Evolutionary conservation across 2,113 vertebrate genomes (phyloP).

Genomic region (Lathamus discolor): DNA sequence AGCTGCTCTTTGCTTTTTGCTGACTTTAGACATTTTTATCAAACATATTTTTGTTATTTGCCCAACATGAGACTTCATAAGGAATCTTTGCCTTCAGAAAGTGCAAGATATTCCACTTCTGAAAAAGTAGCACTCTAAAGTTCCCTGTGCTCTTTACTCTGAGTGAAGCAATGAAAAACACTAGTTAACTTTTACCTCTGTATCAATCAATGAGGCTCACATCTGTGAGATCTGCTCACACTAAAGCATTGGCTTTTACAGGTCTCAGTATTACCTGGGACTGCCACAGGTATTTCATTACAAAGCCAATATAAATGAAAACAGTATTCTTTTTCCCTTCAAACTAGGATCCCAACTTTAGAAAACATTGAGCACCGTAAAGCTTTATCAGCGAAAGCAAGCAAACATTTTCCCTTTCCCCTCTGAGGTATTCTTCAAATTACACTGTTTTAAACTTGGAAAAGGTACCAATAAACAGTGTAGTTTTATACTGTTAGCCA

Average conservation of each 20-base stretch:
- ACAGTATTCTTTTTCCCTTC: background rate
- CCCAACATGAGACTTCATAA: background rate
- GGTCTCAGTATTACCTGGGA: background rate
- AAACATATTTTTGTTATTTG: background rate
- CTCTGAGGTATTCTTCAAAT: background rate
- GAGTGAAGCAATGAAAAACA: background rate
- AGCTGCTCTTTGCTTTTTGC: background rate
- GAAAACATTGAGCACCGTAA: background rate
- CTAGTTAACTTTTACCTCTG: background rate
- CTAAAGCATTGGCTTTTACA: background rate
- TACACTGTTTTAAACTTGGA: background rate
- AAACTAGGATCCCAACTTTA: background rate
- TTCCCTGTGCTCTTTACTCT: fast-evolving
- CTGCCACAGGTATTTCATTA: background rate
- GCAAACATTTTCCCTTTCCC: background rate
- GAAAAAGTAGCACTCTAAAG: background rate
- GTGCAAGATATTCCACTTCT: background rate
- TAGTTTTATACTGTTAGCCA: background rate
- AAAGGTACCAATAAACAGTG: background rate
- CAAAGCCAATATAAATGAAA: background rate
- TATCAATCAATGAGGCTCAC: background rate
- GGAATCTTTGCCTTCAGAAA: background rate
- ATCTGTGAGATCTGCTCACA: background rate
- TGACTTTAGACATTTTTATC: background rate
- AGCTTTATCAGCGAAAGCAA: background rate